Evolutionary conservation across 2,113 vertebrate genomes (phyloP), one percentile per base, ranked within the genome.

Genomic region (Lucifuga dentata): DNA sequence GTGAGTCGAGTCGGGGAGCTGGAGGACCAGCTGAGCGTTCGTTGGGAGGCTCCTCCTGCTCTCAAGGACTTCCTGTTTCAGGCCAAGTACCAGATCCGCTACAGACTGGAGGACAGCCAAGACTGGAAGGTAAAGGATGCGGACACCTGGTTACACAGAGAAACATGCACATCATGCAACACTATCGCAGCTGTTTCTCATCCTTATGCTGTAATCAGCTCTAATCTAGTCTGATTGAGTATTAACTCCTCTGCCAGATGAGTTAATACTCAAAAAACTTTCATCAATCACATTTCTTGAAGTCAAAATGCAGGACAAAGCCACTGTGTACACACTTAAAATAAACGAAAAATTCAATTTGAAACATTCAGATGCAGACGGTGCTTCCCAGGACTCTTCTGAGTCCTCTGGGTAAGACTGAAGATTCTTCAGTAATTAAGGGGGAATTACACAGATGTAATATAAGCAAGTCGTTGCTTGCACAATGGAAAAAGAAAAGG

Each of bases 61-160:
- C 94, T 98, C 52, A 98, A 97, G 81, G 97, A 99, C 84, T 98
- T 98, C 88, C 93, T 99, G 24, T 99, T 99, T 77, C 96, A 97
- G 90, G 96, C 97, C 91, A 99, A 99, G 86, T 99, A 99, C 86
- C 97, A 99, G 93, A 98, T 99, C 88, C 95, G 97, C 81, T 99
- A 99, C 91, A 93, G 97, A 0, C 94, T 99, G 76, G 97, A 99
- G 88, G 95, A 98, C 86, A 98, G 95, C 81, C 93, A 93, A 9
- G 95, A 98, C 73, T 99, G 97, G 97, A 99, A 98, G 97, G 97
- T 99, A 92, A 45, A 45, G 49, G 51, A 39, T 38, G 33, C 35
- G 23, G 39, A 50, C 50, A 3, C 15, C 12, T 24, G 29, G 15
- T 1, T 58, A 35, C 15, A 20, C 23, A 49, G 38, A 39, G 60